Percentiles rank a stretch among this genome's conserved stretches.
phyloP scores from a whole-genome alignment of 2,888 invertebrate species.

The Tribolium freemani region DNA sequence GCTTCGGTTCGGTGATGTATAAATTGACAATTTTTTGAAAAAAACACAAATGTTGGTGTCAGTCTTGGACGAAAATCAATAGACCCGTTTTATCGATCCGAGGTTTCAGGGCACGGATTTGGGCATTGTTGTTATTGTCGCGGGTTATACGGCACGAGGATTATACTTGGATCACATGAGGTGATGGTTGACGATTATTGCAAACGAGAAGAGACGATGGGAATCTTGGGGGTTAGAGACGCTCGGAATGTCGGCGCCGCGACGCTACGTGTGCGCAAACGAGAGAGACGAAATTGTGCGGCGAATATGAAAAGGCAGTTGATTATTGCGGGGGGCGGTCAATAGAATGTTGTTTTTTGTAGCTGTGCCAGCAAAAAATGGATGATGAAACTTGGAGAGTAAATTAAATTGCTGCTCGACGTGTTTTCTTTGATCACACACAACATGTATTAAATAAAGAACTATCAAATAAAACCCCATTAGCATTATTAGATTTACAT shows the following conservation, averaged over 20 bases:
- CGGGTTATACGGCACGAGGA: slow-evolving; percentile 5
- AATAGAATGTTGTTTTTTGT: neutral
- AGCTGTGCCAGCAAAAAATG: neutral
- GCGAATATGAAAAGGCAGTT: neutral
- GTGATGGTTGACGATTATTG: slow-evolving; percentile 10
- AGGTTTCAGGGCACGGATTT: slow-evolving; percentile 14
- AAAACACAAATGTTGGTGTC: slow-evolving; percentile 4
- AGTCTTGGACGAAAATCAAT: slow-evolving; percentile 22
- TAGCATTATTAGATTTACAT: too few relatives aligned
- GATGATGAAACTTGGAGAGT: neutral
- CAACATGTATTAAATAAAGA: too few relatives aligned
- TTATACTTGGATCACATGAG: slow-evolving; percentile 19
- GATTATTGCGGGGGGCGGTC: neutral
- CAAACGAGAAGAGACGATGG: neutral
- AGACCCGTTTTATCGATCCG: slow-evolving; percentile 11
- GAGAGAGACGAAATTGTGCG: neutral
- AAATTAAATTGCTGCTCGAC: neutral
- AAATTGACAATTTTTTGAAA: neutral
- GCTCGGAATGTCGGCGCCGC: slow-evolving; percentile 9
- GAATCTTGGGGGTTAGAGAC: neutral
- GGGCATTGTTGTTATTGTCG: slow-evolving; percentile 27
- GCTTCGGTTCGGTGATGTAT: neutral
- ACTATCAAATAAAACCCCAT: neutral
- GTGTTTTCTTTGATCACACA: too few relatives aligned
- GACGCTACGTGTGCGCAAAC: slow-evolving; percentile 1